phyloP scores from a whole-genome alignment of 2,888 invertebrate species.

The Tuberolachnus salignus region DNA sequence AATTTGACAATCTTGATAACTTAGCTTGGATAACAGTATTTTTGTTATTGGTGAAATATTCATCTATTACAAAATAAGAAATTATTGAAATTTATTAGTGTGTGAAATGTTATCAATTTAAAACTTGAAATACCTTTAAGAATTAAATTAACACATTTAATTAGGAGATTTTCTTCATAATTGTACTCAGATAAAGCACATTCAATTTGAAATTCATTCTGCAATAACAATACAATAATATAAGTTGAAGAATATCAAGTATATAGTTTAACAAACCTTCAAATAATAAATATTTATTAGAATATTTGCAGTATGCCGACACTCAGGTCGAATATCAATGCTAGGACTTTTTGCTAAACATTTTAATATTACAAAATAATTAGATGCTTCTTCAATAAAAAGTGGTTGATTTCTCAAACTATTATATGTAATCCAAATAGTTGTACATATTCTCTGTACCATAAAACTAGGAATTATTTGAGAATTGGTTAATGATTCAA shows the following conservation, averaged over 20 bases:
- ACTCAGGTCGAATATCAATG: slow-evolving; percentile 24
- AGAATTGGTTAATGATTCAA: slow-evolving; percentile 45
- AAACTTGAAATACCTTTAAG: slow-evolving; percentile 23
- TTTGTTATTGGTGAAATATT: neutral
- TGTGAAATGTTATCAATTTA: neutral
- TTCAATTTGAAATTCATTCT: slow-evolving; percentile 49
- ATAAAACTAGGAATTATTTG: slow-evolving; percentile 56
- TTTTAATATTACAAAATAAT: slow-evolving; percentile 37
- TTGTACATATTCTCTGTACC: slow-evolving; percentile 62
- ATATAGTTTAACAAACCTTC: slow-evolving; percentile 32
- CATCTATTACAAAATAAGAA: slow-evolving; percentile 14
- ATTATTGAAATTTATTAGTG: neutral
- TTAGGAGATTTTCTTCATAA: slow-evolving; percentile 33
- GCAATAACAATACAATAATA: slow-evolving; percentile 9
- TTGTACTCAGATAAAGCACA: slow-evolving; percentile 36
- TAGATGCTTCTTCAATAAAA: slow-evolving; percentile 30
- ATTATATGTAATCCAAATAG: slow-evolving; percentile 62
- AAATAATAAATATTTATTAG: slow-evolving; percentile 46
- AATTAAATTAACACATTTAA: slow-evolving; percentile 33
- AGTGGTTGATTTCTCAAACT: slow-evolving; percentile 40
- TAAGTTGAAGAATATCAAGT: neutral
- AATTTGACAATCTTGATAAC: slow-evolving; percentile 46
- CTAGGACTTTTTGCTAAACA: slow-evolving; percentile 47
- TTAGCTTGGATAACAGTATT: slow-evolving; percentile 32
- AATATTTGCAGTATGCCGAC: slow-evolving; percentile 18